These are phyloP conservation scores for Aix galericulata DNA, from an alignment of 2,113 vertebrate genomes.

Conservation along the genomic window DNA sequence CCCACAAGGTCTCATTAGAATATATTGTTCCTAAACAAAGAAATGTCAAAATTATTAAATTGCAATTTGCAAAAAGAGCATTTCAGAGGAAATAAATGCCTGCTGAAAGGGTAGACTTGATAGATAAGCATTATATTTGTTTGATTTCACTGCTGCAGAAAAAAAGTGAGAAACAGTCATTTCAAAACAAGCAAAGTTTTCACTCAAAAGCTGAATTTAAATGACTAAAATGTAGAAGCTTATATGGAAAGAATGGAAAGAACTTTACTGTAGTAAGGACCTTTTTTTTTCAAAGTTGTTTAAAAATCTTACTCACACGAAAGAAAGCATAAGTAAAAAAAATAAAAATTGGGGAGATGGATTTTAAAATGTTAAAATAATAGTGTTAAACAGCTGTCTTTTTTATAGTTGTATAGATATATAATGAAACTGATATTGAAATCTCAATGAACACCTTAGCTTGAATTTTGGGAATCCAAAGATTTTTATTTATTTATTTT, in stretches of 20 bases:
- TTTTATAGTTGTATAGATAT: neutral
- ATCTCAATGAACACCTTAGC: neutral
- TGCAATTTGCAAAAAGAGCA: conserved; percentile 15
- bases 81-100: conserved; percentile 25
- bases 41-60: neutral
- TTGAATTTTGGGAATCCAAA: neutral
- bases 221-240: neutral
- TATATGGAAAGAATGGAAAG: neutral
- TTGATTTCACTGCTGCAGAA: neutral
- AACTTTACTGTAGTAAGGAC: neutral
- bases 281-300: neutral
- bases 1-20: neutral
- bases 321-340: neutral
- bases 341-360: neutral
- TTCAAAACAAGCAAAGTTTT: neutral
- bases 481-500: neutral
- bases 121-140: neutral
- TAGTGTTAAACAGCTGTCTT: neutral
- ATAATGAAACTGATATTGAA: neutral
- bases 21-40: conserved; percentile 10
- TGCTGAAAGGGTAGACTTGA: neutral
- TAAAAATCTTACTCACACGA: neutral
- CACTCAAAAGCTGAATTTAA: neutral
- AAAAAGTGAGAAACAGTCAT: neutral
- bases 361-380: neutral